phyloP scores from a whole-genome alignment of 2,113 vertebrate species.

The Scophthalmus maximus region DNA sequence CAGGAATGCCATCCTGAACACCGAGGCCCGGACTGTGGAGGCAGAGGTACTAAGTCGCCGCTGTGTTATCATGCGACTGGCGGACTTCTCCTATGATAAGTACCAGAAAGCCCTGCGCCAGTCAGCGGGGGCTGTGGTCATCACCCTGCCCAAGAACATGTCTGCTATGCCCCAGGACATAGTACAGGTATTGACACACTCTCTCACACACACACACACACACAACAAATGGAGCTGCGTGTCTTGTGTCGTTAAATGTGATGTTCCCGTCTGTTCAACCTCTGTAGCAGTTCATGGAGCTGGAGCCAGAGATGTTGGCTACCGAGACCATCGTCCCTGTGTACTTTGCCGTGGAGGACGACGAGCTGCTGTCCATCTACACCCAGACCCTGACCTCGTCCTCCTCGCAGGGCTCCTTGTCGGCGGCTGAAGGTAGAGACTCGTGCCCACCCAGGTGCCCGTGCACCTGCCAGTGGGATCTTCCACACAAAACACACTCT shows the following conservation, averaged over 20 bases:
- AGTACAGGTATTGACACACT: constrained; percentile 83
- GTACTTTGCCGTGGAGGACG: constrained; percentile 96
- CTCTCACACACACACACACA: neutral
- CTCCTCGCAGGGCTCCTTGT: constrained; percentile 90
- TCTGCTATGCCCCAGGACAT: constrained; percentile 95
- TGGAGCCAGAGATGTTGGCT: constrained; percentile 96
- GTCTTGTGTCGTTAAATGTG: neutral
- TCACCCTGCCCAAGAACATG: constrained; percentile 93
- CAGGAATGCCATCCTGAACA: constrained; percentile 94
- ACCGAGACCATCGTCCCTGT: constrained; percentile 96
- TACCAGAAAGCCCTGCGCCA: constrained; percentile 96
- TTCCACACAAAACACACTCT: no score
- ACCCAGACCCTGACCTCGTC: constrained; percentile 93
- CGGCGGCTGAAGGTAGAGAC: constrained; percentile 91
- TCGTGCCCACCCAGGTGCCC: neutral
- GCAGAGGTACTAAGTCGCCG: constrained; percentile 96
- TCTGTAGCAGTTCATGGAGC: constrained; percentile 96
- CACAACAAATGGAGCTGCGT: neutral
- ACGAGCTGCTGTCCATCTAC: constrained; percentile 95
- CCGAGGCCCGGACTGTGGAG: constrained; percentile 93
- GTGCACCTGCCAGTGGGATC: neutral
- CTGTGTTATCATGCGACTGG: constrained; percentile 94
- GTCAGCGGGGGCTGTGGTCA: constrained; percentile 95
- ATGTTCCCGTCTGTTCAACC: neutral
- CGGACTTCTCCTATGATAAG: constrained; percentile 94